Evolutionary conservation across 2,888 invertebrate species (phyloP), one percentile per base, ranked within the genome.

Genomic region (Phrixothrix hirtus): DNA sequence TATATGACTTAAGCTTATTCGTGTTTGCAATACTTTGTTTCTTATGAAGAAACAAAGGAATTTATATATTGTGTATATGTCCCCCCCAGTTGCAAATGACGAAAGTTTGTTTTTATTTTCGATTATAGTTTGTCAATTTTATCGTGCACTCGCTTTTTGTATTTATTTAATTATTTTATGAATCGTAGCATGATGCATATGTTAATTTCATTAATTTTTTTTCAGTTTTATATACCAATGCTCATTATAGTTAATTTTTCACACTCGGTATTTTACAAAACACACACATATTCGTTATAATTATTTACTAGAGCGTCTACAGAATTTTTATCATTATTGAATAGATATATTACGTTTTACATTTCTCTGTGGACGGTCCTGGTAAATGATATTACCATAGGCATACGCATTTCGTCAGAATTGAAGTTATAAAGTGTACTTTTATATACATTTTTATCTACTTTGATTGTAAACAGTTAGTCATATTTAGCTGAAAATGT

Each of bases 121-220:
- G 52, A 57, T 61, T 60, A 60, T 62, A 41, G 58, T 63, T 65
- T 61, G 55, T 58, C 45, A 57, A 27, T 50, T 56, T 48, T 42
- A 48, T 55, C 44, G 55, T 58, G 52, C 51, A 56, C 42, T 55
- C 39, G 52, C 48, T 55, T 55, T 50, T 55, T 50, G 38, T 58
- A 36, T 27, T 50, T 53, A 25, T 57, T 57, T 61, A 60, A 63
- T 56, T 58, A 59, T 65, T 57, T 61, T 66, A 74, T 5, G 21
- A 74, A 74, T 74, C 72, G 70, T 73, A 73, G 75, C 75, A 75
- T 75, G 75, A 65, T 61, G 58, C 63, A 62, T 65, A 60, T 63
- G 67, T 69, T 66, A 62, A 65, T 65, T 58, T 52, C 59, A 43
- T 47, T 49, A 39, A 29, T 47, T 54, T 51, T 62, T 48, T 38